phyloP scores from a whole-genome alignment of 1,140 invertebrate species.

The Caenorhabditis latens region DNA sequence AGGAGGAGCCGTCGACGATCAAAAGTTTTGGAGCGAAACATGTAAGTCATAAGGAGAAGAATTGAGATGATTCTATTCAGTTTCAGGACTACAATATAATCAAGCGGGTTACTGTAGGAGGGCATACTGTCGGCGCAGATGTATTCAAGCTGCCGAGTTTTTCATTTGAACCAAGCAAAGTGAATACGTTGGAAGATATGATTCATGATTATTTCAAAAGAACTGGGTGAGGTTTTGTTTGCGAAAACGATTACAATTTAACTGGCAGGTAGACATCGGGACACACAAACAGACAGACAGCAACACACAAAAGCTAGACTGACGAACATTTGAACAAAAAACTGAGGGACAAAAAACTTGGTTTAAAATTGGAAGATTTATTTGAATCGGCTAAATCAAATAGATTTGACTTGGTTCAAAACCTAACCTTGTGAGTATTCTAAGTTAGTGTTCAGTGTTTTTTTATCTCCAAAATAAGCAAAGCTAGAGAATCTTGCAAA shows the following conservation, averaged over 20 bases:
- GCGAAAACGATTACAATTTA: not conserved
- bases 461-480: no score
- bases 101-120: constrained; percentile 39
- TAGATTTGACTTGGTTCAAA: no score
- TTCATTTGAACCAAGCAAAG: constrained; percentile 28
- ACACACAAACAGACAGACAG: no score
- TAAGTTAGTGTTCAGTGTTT: no score
- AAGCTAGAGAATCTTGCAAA: no score
- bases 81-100: constrained; percentile 44
- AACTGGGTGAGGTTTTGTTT: constrained; percentile 18
- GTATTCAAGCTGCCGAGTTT: constrained; percentile 44
- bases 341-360: not conserved
- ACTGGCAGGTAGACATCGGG: no score
- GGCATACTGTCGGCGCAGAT: constrained; percentile 22
- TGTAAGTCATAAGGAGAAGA: not conserved
- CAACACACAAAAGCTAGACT: not conserved
- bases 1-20: not conserved
- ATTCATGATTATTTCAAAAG: constrained; percentile 45
- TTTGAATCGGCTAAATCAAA: no score
- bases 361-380: no score
- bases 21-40: constrained; percentile 15
- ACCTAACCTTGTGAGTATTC: no score
- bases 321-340: not conserved
- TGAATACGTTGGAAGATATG: constrained; percentile 23
- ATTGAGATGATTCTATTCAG: not conserved